phyloP scores from a whole-genome alignment of 2,888 invertebrate species.

The Lepetodrilus schrolli region DNA sequence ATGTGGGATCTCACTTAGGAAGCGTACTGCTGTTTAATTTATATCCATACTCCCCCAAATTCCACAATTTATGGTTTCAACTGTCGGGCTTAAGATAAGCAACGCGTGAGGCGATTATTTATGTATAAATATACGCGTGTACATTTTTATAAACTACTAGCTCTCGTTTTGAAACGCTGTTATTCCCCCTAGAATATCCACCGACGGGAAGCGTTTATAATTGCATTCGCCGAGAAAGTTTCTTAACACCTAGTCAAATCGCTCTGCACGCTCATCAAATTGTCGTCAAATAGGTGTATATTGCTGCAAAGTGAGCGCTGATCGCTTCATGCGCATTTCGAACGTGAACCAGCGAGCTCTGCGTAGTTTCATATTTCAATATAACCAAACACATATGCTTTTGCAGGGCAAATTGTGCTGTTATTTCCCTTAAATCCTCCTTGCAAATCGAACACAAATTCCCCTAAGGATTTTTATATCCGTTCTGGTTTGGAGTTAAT shows the following conservation, averaged over 20 bases:
- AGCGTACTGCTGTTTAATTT: background rate
- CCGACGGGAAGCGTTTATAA: slow-evolving; percentile 8
- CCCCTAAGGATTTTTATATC: background rate
- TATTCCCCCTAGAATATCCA: background rate
- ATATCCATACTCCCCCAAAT: background rate
- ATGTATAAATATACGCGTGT: background rate
- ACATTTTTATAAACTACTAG: background rate
- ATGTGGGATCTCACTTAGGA: background rate
- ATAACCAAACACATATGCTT: slow-evolving; percentile 4
- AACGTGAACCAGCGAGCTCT: background rate
- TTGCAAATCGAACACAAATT: background rate
- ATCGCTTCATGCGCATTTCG: background rate
- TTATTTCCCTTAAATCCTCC: background rate
- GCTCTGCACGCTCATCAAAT: slow-evolving; percentile 10
- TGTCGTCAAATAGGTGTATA: slow-evolving; percentile 13
- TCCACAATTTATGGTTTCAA: background rate
- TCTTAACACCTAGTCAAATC: slow-evolving; percentile 21
- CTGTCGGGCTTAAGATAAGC: background rate
- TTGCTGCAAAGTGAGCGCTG: background rate
- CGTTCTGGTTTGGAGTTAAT: background rate
- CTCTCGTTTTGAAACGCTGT: background rate
- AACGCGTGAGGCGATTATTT: slow-evolving; percentile 2
- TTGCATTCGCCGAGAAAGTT: background rate
- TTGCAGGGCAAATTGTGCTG: background rate
- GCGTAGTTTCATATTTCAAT: background rate